These are phyloP conservation scores for Mactra quadrangularis DNA, from an alignment of 1,140 invertebrate species.

Conservation along the genomic window DNA sequence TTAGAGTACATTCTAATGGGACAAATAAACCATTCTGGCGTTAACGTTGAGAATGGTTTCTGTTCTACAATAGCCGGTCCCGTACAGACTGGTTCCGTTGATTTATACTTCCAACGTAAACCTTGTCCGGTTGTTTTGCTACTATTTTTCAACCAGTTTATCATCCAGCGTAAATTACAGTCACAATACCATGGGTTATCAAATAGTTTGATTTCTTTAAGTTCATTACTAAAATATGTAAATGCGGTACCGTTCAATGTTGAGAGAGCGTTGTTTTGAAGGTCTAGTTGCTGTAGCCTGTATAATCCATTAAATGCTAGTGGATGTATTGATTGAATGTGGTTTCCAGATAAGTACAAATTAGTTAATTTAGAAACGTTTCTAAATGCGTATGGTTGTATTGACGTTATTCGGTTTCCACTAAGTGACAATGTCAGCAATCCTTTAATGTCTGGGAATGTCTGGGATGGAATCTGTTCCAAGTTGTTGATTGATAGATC, in stretches of 20 bases:
- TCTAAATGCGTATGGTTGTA: constrained; percentile 69
- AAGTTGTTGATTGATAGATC: constrained; percentile 77
- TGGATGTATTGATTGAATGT: constrained; percentile 66
- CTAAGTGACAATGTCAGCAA: constrained; percentile 69
- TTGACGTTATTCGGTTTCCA: constrained; percentile 72
- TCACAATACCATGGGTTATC: constrained; percentile 80
- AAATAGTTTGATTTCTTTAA: constrained; percentile 71
- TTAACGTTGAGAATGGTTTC: constrained; percentile 57
- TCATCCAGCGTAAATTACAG: constrained; percentile 78
- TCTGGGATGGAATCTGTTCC: constrained; percentile 65
- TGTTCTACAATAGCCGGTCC: constrained; percentile 61
- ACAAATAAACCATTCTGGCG: constrained; percentile 62
- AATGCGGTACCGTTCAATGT: constrained; percentile 58
- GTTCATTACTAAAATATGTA: constrained; percentile 55
- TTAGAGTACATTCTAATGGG: constrained; percentile 69
- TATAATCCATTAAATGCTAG: constrained; percentile 70
- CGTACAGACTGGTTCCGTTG: constrained; percentile 63
- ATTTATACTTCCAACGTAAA: constrained; percentile 65
- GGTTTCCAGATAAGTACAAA: constrained; percentile 73
- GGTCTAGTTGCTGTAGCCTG: constrained; percentile 66
- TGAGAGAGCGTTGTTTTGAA: constrained; percentile 75
- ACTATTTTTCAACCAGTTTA: constrained; percentile 69
- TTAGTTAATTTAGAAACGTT: constrained; percentile 66
- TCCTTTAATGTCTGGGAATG: constrained; percentile 63
- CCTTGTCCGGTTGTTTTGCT: constrained; percentile 32